Base-by-base conservation (phyloP, 2,797 vertebrate species). In the Ctenosaura bakeri region DNA sequence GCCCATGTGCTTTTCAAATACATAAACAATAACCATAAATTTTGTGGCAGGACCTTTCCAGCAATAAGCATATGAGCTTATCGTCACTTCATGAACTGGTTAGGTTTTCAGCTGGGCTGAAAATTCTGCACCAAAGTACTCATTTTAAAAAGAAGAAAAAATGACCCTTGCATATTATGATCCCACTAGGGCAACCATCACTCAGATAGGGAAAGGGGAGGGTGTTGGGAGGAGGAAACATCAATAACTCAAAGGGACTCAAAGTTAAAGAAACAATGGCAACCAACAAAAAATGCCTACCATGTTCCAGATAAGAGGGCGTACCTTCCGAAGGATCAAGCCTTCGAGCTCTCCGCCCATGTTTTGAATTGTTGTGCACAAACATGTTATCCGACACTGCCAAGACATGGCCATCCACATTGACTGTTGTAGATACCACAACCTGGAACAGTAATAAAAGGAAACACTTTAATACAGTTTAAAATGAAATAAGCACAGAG, bases 321-420 rank as follows among this genome's bases (percentile, higher is more conserved):
- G 98, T 99, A 97, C 98, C 99, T 97, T 99, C 99, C 96, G 98
- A 98, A 88, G 99, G 98, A 97, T 99, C 99, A 12, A 99, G 98
- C 96, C 98, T 98, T 95, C 99, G 98, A 96, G 99, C 99, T 97
- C 99, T 98, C 95, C 99, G 98, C 96, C 99, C 99, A 0, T 99
- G 99, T 97, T 99, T 99, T 94, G 99, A 99, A 96, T 99, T 99
- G 97, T 99, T 99, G 97, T 99, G 99, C 94, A 99, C 99, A 89
- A 99, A 99, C 99, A 99, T 99, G 96, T 99, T 99, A 97, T 99
- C 99, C 22, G 99, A 99, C 94, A 99, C 99, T 32, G 99, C 98
- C 96, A 99, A 97, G 95, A 99, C 99, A 26, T 99, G 99, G 95
- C 99, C 99, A 91, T 99, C 99, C 92, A 99, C 99, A 18, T 98